A percentile compares a stretch with the other conserved stretches of the same genome.
Conservation (phyloP, 2,888 invertebrate species). For the Agrypnus murinus region DNA sequence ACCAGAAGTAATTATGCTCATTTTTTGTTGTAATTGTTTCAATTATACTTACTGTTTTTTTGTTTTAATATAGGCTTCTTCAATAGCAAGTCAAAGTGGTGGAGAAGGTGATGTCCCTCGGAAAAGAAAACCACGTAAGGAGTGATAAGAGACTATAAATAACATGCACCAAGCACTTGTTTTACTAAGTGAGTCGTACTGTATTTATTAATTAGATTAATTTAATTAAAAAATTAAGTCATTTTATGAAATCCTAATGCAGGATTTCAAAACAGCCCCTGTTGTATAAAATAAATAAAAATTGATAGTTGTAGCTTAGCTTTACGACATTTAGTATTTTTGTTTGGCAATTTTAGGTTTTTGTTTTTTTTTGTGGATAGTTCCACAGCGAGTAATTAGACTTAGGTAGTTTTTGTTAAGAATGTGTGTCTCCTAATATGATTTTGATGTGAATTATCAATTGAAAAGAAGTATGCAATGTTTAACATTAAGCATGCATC, state of each 20-base stretch:
- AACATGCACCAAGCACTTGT: conserved; percentile 42
- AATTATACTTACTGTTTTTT: background rate
- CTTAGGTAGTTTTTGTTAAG: conserved; percentile 31
- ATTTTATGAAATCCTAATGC: conserved; percentile 11
- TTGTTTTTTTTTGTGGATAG: conserved; percentile 18
- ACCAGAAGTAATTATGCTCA: conserved; percentile 34
- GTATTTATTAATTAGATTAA: conserved; percentile 47
- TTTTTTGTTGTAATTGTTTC: conserved; percentile 7
- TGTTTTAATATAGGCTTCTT: conserved; percentile 36
- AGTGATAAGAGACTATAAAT: conserved; percentile 57
- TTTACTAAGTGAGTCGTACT: conserved; percentile 46
- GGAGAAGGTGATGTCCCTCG: conserved; percentile 63
- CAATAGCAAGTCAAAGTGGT: conserved; percentile 48
- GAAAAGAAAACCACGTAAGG: conserved; percentile 68
- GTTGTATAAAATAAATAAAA: conserved; percentile 27
- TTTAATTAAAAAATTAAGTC: conserved; percentile 27
- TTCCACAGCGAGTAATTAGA: conserved; percentile 13
- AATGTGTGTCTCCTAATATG: conserved; percentile 23
- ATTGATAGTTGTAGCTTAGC: conserved; percentile 10
- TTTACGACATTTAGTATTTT: conserved; percentile 19
- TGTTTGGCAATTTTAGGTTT: conserved; percentile 21
- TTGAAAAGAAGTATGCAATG: background rate
- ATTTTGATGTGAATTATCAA: conserved; percentile 18
- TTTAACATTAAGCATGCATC: conserved; percentile 16
- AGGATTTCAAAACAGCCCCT: conserved; percentile 20